These are phyloP conservation scores for Tor tambroides DNA, from an alignment of 2,113 vertebrate genomes.

Conservation along the genomic window DNA sequence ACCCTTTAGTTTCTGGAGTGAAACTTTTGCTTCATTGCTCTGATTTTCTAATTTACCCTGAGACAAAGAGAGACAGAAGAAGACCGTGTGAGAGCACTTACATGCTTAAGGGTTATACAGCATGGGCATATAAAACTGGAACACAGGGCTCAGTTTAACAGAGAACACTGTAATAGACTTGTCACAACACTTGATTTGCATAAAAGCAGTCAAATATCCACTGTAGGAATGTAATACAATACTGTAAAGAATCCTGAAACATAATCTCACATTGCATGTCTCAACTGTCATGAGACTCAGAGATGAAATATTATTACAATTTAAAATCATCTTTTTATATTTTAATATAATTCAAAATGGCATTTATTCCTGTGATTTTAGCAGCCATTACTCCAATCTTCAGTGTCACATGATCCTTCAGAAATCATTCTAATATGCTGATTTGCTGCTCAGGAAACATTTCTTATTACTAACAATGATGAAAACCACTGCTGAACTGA, in stretches of 20 bases:
- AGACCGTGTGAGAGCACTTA: background rate
- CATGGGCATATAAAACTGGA: background rate
- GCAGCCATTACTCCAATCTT: background rate
- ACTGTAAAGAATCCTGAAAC: background rate
- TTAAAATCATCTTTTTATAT: background rate
- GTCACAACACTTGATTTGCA: background rate
- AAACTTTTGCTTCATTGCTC: background rate
- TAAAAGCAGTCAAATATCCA: background rate
- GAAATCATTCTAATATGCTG: background rate
- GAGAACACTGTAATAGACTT: background rate
- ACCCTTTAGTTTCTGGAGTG: constrained; percentile 60
- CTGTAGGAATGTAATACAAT: background rate
- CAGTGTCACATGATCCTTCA: background rate
- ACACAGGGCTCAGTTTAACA: background rate
- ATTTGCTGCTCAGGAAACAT: background rate
- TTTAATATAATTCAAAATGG: background rate
- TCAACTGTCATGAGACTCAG: background rate
- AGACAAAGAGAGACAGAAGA: background rate
- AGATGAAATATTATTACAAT: background rate
- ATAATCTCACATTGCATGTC: background rate
- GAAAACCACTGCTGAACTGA: background rate
- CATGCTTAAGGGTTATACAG: background rate
- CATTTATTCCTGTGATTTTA: background rate
- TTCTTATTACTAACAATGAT: background rate
- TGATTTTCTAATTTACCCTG: constrained; percentile 54